Percentiles rank a stretch among this genome's conserved stretches.
phyloP scores from a whole-genome alignment of 2,888 invertebrate genomes.

The Scotopteryx bipunctaria region DNA sequence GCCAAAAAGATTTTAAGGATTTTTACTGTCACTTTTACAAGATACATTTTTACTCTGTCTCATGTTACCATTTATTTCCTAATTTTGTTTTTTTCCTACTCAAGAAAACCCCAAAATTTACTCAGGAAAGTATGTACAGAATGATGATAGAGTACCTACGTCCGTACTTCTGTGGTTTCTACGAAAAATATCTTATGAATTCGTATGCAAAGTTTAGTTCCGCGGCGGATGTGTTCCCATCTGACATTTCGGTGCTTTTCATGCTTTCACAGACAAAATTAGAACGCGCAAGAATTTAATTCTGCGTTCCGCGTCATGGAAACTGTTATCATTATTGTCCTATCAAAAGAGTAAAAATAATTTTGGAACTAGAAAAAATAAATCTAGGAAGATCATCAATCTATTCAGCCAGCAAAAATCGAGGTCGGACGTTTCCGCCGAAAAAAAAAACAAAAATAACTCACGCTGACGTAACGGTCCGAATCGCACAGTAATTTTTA shows the following conservation, averaged over 20 bases:
- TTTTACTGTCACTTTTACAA: too few species aligned
- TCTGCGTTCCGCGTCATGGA: neutral
- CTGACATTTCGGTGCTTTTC: constrained; percentile 16
- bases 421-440: constrained; percentile 27
- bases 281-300: constrained; percentile 14
- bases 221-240: constrained; percentile 5
- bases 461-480: constrained; percentile 38
- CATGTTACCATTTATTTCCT: too few species aligned
- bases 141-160: neutral
- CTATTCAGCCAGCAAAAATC: constrained; percentile 24
- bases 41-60: too few species aligned
- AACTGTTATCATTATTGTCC: neutral
- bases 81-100: too few species aligned
- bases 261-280: constrained; percentile 19
- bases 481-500: constrained; percentile 29
- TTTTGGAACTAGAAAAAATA: constrained; percentile 12
- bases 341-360: too few species aligned
- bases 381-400: constrained; percentile 17
- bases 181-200: neutral
- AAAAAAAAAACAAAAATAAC: constrained; percentile 33
- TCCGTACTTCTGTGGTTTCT: neutral
- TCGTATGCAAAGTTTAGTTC: neutral
- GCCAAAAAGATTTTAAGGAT: too few species aligned
- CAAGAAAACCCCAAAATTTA: too few species aligned
- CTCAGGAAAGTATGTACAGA: too few species aligned